phyloP scores from a whole-genome alignment of 2,113 vertebrate species.

The Ariopsis seemanni region DNA sequence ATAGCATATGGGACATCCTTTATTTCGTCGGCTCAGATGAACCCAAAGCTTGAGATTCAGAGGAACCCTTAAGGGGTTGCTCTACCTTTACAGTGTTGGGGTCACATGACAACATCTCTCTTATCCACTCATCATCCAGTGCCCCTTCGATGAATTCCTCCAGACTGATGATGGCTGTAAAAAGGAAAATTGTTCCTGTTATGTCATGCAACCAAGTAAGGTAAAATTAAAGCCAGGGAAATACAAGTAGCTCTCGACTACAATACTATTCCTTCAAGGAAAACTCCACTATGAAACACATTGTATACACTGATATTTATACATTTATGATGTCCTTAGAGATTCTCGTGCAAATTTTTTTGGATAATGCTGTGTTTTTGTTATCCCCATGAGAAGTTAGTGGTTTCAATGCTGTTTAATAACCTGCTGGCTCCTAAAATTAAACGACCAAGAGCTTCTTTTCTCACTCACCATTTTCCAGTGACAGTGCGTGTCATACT shows the following conservation, averaged over 20 bases:
- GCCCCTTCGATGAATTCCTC: conserved; percentile 74
- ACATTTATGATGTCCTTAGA: background rate
- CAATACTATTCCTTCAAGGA: background rate
- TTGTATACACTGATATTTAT: background rate
- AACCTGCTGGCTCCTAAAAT: background rate
- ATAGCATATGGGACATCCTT: background rate
- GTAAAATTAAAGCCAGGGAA: background rate
- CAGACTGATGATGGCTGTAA: conserved; percentile 71
- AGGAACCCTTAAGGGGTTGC: conserved; percentile 55
- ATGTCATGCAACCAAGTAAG: background rate
- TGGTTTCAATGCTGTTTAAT: background rate
- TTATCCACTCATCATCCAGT: conserved; percentile 72
- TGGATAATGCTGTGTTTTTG: background rate
- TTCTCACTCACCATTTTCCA: background rate
- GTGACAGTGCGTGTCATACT: background rate
- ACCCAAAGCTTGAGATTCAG: conserved; percentile 24
- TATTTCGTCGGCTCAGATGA: background rate
- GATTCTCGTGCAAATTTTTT: background rate
- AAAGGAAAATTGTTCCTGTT: background rate
- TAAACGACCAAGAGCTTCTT: background rate
- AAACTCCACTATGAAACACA: background rate
- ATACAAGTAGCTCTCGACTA: background rate
- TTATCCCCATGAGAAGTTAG: background rate
- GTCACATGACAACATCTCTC: conserved; percentile 75
- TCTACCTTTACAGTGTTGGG: conserved; percentile 68